These are phyloP conservation scores for Apodemus sylvaticus DNA, from an alignment of 2,113 vertebrate genomes.

Conservation along the genomic window DNA sequence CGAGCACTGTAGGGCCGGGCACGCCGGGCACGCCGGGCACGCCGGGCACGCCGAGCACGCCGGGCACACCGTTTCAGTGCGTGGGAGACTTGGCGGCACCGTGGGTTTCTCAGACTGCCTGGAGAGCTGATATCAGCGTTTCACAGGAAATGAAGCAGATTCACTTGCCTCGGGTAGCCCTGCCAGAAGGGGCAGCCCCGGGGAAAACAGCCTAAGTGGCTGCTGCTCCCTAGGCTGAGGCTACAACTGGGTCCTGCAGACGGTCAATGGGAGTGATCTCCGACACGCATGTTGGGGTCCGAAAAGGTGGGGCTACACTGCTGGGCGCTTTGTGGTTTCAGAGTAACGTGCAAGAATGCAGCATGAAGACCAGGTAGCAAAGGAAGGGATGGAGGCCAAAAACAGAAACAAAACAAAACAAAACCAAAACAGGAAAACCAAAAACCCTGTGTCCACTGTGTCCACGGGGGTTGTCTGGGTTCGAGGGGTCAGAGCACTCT, in stretches of 20 bases:
- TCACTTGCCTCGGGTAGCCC: not conserved
- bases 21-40: too few species aligned
- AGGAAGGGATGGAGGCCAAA: not conserved
- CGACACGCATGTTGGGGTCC: not conserved
- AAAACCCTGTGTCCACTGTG: too few species aligned
- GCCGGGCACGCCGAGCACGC: too few species aligned
- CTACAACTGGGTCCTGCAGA: not conserved
- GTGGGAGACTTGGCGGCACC: not conserved
- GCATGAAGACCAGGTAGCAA: not conserved
- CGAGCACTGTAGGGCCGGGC: too few species aligned
- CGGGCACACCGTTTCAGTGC: not conserved
- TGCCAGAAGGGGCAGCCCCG: not conserved
- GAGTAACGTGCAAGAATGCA: not conserved
- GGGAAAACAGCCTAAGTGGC: not conserved
- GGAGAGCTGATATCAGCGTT: not conserved
- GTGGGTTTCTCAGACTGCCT: conserved; percentile 33
- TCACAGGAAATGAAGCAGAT: not conserved
- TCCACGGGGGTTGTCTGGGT: not conserved
- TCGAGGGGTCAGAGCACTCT: not conserved
- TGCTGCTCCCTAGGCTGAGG: not conserved
- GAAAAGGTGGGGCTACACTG: not conserved
- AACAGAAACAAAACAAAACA: not conserved
- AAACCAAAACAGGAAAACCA: too few species aligned
- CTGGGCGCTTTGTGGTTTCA: not conserved
- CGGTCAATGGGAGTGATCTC: not conserved